These are phyloP conservation scores for Maylandia zebra DNA, from an alignment of 2,113 vertebrate genomes.

Conservation along the genomic window DNA sequence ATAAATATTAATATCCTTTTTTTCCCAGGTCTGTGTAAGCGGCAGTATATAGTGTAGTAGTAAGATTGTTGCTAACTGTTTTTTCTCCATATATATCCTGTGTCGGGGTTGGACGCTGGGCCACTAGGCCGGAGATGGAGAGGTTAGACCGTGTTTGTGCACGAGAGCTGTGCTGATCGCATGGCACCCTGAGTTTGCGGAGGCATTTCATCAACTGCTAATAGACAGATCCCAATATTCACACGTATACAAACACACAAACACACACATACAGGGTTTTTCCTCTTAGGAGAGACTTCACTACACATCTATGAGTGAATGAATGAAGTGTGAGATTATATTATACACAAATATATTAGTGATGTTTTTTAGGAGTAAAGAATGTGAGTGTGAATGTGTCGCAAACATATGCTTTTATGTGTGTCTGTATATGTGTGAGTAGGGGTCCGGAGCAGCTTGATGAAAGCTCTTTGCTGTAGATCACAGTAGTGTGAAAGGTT, in stretches of 20 bases:
- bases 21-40: constrained; percentile 11
- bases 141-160: constrained; percentile 78
- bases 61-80: constrained; percentile 61
- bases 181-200: constrained; percentile 65
- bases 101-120: constrained; percentile 69
- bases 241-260: neutral
- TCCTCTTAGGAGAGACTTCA: neutral
- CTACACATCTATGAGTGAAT: neutral
- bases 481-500: constrained; percentile 51
- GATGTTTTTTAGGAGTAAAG: neutral
- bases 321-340: neutral
- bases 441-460: constrained; percentile 53
- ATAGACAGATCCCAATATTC: constrained; percentile 12
- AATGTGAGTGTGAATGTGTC: neutral
- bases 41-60: neutral
- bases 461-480: constrained; percentile 66
- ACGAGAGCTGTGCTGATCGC: constrained; percentile 76
- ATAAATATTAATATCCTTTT: neutral
- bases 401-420: neutral
- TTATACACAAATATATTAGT: neutral
- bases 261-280: neutral
- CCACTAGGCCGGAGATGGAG: constrained; percentile 75
- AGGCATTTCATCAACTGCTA: constrained; percentile 59
- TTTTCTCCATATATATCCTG: constrained; percentile 71
- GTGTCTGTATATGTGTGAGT: constrained; percentile 46